Base-by-base conservation (phyloP, 1,140 invertebrate genomes). In the Camponotus pennsylvanicus region DNA sequence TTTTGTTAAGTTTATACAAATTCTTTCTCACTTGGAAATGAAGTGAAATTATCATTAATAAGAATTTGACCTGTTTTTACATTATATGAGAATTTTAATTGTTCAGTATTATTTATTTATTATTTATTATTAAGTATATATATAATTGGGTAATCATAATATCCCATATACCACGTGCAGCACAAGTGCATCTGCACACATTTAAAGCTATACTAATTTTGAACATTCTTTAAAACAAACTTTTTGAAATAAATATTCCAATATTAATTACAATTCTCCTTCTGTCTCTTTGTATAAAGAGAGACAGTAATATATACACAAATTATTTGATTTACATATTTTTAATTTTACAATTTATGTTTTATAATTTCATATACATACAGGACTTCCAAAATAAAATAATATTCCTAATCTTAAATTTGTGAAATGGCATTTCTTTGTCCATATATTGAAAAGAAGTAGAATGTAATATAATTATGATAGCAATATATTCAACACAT, bases 1-100 rank as follows among this genome's bases (percentile, higher is more conserved):
- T 67, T 61, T 82, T 64, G n/a, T 86, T 42, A n/a, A 82, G 11
- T 63, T 86, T 61, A 67, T 8, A 69, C 37, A 80, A 70, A 59
- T 63, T 3, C 21, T 79, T 13, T 78, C 21, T 64, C n/a, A 40
- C n/a, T 79, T 63, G 15, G 3, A 86, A 45, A 78, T 27, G 27
- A 27, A 42, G 21, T 37, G 70, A 70, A 57, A 6, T 42, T 3
- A 15, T 57, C 13, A 11, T 0, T 42, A 7, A 7, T 52, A 66
- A 63, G 8, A 8, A 59, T 32, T 70, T 80, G 0, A 79, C 27
- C 18, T 77, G 42, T 78, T 66, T 78, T 78, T 45, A 34, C 18
- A 67, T 79, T 55, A n/a, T 40, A 27, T 57, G 5, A 52, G 11
- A 57, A 69, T 27, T 4, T 57, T 8, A 9, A 37, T 13, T 55